Evolutionary conservation across 2,888 invertebrate genomes (phyloP), one percentile per base, ranked within the genome.

Genomic region (Drosophila fulvimacula): DNA sequence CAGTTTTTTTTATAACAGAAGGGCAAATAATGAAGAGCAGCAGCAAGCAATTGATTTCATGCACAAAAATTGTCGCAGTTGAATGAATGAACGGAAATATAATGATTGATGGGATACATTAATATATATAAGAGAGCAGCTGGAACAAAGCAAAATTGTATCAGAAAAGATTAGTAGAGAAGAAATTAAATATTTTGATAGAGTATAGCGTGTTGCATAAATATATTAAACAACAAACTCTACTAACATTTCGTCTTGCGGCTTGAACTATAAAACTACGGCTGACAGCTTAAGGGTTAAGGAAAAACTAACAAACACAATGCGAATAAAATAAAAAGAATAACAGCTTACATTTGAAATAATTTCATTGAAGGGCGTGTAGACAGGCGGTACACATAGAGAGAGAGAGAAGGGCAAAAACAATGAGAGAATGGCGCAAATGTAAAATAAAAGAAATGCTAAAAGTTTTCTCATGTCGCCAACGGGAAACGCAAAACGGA

Each of bases 381-480:
- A 62, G 44, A 66, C 53, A 59, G 59, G 42, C 57, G 59, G 42
- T 52, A 24, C 51, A 34, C 38, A 59, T 49, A 34, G n/a, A 24
- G 17, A 17, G 11, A 21, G 11, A 34, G 49, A 1, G 9, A n/a
- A 11, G 21, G 21, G 13, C 6, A 19, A 34, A 34, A 19, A 51
- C 19, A 21, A 34, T 21, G 49, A 9, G 34, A 21, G 49, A 19
- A 21, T n/a, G 30, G 51, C 46, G 13, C 46, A 39, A 68, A 72
- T 61, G 55, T 49, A 42, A 69, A 72, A 81, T 69, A 71, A 74
- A 75, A 75, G 70, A 79, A 87, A 71, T 73, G 77, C 78, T 82
- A 80, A 85, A 88, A 85, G 84, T 85, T 85, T 85, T 85, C 76
- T 78, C 88, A 76, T 88, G 84, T 85, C 71, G 68, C 7, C 60